These are phyloP conservation scores for Vollenhovia emeryi DNA, from an alignment of 1,140 invertebrate genomes.

Conservation along the genomic window DNA sequence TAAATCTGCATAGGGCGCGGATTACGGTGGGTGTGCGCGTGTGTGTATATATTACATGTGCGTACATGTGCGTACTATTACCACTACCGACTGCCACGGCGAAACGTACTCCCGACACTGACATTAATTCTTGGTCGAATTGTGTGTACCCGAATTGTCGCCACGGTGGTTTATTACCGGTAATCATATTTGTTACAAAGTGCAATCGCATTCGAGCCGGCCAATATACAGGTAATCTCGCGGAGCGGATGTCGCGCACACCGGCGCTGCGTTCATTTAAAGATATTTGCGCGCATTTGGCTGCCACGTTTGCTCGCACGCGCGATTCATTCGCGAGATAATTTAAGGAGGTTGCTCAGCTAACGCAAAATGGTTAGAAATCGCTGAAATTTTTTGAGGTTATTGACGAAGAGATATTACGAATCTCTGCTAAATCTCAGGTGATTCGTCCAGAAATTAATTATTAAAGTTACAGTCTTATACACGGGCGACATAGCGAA, in stretches of 20 bases:
- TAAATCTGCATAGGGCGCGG: slow-evolving; percentile 74
- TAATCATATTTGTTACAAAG: slow-evolving; percentile 57
- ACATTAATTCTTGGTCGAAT: slow-evolving; percentile 71
- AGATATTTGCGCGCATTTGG: not conserved
- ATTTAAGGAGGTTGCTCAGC: too few relatives aligned
- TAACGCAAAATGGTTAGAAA: too few relatives aligned
- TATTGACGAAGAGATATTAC: too few relatives aligned
- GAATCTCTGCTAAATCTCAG: too few relatives aligned
- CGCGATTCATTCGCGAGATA: not conserved
- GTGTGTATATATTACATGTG: not conserved
- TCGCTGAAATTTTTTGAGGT: too few relatives aligned
- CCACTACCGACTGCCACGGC: not conserved
- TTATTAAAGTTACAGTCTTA: too few relatives aligned
- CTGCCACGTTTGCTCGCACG: not conserved
- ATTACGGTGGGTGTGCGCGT: slow-evolving; percentile 62
- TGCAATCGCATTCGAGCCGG: slow-evolving; percentile 32
- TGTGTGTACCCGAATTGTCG: slow-evolving; percentile 45
- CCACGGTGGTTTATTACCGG: slow-evolving; percentile 55
- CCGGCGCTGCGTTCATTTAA: not conserved
- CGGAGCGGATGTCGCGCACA: not conserved
- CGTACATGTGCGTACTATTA: not conserved
- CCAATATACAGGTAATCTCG: slow-evolving; percentile 17
- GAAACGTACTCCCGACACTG: slow-evolving; percentile 2
- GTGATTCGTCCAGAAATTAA: too few relatives aligned
- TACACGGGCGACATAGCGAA: too few relatives aligned